Base-by-base conservation (phyloP, 23 tunicate species). In the Aplidium turbinatum region DNA sequence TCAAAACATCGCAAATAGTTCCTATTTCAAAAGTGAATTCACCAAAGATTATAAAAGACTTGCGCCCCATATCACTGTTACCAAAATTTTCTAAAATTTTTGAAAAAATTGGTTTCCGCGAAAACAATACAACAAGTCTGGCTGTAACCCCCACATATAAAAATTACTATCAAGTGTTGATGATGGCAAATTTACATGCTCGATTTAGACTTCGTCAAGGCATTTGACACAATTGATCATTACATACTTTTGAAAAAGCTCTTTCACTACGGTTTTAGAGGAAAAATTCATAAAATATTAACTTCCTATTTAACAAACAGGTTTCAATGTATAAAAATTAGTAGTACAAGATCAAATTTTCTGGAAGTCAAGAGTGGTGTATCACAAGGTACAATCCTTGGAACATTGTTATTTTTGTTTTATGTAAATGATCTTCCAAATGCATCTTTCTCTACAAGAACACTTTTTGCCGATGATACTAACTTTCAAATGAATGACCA, bases 401-500 rank as follows among this genome's bases (percentile, higher is more conserved):
- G 69, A 6, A 35, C 69, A 22, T 11, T 25, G 13, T n/a, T 62
- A 27, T 62, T 62, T 62, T 36, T 62, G n/a, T 30, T 22, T 62
- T 62, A 62, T 27, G 29, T 62, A 4, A 62, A 62, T 62, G 69
- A 62, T 25, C n/a, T 62, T 5, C 69, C 69, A 62, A 23, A 27
- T 62, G 13, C 39, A 11, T 4, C 29, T 4, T 25, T 5, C 26
- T 25, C 36, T 27, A n/a, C 26, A 5, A 27, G 18, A 22, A 62
- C 13, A 7, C 13, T 62, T 35, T 62, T 62, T 62, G 69, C 69
- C 16, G 69, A 62, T 32, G 69, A 62, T n/a, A 62, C 69, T n/a
- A 62, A 53, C n/a, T n/a, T n/a, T n/a, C n/a, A n/a, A n/a, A n/a
- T n/a, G n/a, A n/a, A n/a, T n/a, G n/a, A n/a, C n/a, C n/a, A n/a